Evolutionary conservation across 2,797 vertebrate species (phyloP), one percentile per base, ranked within the genome.

Genomic region (Manis javanica): DNA sequence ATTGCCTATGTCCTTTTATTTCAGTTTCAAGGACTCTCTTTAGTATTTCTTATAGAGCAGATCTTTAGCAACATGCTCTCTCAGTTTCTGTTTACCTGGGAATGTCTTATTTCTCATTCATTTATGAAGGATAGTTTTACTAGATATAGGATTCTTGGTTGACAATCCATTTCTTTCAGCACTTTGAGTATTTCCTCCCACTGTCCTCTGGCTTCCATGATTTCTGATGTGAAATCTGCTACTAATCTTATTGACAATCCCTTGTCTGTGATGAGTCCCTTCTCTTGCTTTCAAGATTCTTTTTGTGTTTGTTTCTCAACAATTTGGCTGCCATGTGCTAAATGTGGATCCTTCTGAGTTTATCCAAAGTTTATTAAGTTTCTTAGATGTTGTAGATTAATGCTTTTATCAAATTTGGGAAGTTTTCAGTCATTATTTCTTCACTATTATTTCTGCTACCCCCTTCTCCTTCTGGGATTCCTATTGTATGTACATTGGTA

Each of bases 211-310:
- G n/a, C 16, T 8, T 21, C 39, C 78, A 68, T 78, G 53, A 53
- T 72, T 95, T 94, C 94, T 95, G 51, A 74, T 91, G 49, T 46
- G 26, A 96, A 94, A 84, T 71, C 72, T 91, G 59, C 49, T 87
- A 29, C 26, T 94, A 64, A 90, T 53, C 82, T 87, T 82, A 93
- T 2, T 92, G 53, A 90, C 15, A 29, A 78, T 69, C 42, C 23
- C 72, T 53, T 75, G 37, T 94, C 37, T 16, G 9, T 37, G 68
- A 93, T 68, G 42, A n/a, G 39, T 75, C 53, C 42, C 39, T 95
- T 96, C 37, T 59, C 21, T 79, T 87, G 53, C 29, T 69, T 88
- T 69, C 46, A 95, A 92, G 39, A 87, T 79, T 94, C 53, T 90
- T 64, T 92, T 59, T 46, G 19, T 29, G 81, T 96, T 83, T 94